A percentile compares a stretch with the other conserved stretches of the same genome.
phyloP scores from a whole-genome alignment of 2,888 invertebrate genomes.

The Trichogramma evanescens region DNA sequence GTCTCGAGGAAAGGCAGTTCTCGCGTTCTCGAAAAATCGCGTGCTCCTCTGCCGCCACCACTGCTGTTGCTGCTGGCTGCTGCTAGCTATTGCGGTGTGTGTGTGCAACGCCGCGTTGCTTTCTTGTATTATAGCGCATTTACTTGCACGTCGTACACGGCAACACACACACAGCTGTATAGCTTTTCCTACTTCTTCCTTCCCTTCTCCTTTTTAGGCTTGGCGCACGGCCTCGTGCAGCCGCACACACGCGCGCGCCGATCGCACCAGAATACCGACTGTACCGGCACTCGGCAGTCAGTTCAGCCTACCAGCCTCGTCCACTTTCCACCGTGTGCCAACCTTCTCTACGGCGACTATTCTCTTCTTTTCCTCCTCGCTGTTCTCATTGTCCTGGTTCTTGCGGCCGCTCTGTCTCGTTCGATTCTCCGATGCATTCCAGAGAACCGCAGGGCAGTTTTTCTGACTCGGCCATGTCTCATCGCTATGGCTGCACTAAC shows the following conservation, averaged over 20 bases:
- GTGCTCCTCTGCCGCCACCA: neutral
- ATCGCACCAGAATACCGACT: neutral
- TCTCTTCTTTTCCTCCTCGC: too few species aligned
- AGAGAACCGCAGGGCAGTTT: too few species aligned
- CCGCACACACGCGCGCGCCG: neutral
- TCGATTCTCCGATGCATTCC: too few species aligned
- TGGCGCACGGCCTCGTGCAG: neutral
- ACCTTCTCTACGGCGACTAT: too few species aligned
- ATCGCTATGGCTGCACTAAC: too few species aligned
- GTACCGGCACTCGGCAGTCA: too few species aligned
- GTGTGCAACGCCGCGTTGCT: neutral
- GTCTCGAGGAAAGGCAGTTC: neutral
- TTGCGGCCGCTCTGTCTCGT: too few species aligned
- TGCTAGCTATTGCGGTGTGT: too few species aligned
- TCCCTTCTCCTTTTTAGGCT: conserved; percentile 17
- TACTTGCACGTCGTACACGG: neutral
- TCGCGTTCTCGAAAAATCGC: neutral
- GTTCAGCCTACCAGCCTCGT: too few species aligned
- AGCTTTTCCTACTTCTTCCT: neutral
- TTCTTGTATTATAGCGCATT: neutral
- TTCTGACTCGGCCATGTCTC: too few species aligned
- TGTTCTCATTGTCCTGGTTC: too few species aligned
- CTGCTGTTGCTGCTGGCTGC: neutral
- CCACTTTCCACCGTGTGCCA: too few species aligned
- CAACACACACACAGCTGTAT: neutral